Percentiles rank a stretch among this genome's conserved stretches.
phyloP scores from a whole-genome alignment of 1,140 invertebrate species.

The Drosophila tropicalis region DNA sequence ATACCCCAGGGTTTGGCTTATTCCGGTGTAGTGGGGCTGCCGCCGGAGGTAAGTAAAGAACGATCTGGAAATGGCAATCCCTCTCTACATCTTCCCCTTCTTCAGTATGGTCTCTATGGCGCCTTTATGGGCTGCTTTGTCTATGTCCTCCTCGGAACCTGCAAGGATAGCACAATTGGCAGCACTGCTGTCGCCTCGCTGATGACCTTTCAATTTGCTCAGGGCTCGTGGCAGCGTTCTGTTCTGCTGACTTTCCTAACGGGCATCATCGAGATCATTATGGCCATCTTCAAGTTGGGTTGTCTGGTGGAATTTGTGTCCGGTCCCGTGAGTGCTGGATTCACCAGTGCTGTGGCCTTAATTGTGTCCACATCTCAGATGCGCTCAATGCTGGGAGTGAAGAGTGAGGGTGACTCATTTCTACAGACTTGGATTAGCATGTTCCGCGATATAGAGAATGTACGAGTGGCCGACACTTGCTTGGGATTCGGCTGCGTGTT shows the following conservation, averaged over 20 bases:
- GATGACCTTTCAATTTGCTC: conserved; percentile 91
- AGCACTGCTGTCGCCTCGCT: conserved; percentile 94
- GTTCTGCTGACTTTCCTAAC: conserved; percentile 91
- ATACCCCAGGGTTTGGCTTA: conserved; percentile 93
- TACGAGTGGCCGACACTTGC: conserved; percentile 87
- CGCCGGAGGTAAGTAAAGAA: conserved; percentile 84
- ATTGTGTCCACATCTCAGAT: conserved; percentile 96
- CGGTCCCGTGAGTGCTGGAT: conserved; percentile 95
- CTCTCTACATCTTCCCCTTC: not conserved
- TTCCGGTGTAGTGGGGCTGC: conserved; percentile 91
- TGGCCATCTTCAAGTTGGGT: conserved; percentile 94
- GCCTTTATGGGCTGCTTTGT: conserved; percentile 96
- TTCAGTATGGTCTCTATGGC: conserved; percentile 93
- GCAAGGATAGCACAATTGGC: conserved; percentile 94
- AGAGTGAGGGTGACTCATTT: conserved; percentile 89
- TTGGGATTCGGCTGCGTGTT: conserved; percentile 89
- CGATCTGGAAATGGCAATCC: too few species aligned
- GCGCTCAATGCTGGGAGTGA: conserved; percentile 92
- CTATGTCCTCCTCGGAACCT: conserved; percentile 95
- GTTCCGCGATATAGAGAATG: conserved; percentile 86
- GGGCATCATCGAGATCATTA: conserved; percentile 92
- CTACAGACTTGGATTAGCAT: conserved; percentile 89
- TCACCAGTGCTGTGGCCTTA: conserved; percentile 96
- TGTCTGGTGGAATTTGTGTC: conserved; percentile 97
- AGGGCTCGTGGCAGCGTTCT: conserved; percentile 89